Base-by-base conservation (phyloP, 1,140 invertebrate genomes). In the Ceratosolen fusciceps region DNA sequence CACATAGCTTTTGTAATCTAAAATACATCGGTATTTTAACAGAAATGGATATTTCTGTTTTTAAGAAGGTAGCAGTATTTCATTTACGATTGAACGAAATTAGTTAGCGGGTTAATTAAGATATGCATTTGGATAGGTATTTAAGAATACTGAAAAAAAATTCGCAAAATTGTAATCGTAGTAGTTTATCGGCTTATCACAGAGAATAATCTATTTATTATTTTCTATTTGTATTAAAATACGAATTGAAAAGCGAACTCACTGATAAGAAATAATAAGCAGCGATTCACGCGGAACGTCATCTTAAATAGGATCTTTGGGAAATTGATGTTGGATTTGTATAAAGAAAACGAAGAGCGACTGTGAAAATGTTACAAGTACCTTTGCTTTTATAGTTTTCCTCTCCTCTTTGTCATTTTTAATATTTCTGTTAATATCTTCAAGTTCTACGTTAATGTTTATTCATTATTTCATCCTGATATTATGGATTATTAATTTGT, bases 331-430 rank as follows among this genome's bases (percentile, higher is more conserved):
- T n/a, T 10, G 21, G 47, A 73, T 73, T 9, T 73, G 43, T 26
- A 73, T 31, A 47, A 74, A 47, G 0, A 37, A 70, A 29, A 31
- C 29, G 52, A 52, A 49, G 74, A 37, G 52, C 47, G 37, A 84
- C 83, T 85, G 81, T 43, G 60, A 31, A 14, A 3, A 43, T 67
- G n/a, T 9, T 10, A 1, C 0, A 14, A 47, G 21, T 49, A 67
- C 52, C 54, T 77, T 80, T 65, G 74, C 82, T 85, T 84, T 82
- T 86, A 86, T 84, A 86, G 74, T 56, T 80, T 83, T 79, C 82
- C 34, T 52, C 62, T 62, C 9, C 8, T 26, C 12, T 62, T 60
- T 75, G 74, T n/a, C n/a, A n/a, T 31, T 47, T 49, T 12, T 21
- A 8, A 52, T 49, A 10, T 39, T 43, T 8, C 14, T 34, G 70